Evolutionary conservation across 2,113 vertebrate genomes (phyloP).

Genomic region (Pristiophorus japonicus): DNA sequence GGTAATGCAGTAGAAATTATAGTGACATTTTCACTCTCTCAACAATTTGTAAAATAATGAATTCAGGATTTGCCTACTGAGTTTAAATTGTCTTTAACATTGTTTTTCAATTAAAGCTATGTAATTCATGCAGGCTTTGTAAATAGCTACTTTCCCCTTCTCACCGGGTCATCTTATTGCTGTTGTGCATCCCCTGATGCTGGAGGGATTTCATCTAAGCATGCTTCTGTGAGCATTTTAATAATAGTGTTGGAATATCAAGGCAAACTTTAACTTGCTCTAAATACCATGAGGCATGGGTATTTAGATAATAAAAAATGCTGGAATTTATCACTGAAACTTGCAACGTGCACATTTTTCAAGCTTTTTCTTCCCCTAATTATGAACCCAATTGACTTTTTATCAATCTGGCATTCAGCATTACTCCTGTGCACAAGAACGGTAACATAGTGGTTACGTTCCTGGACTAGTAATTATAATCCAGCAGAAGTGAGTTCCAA

Average conservation of each 20-base stretch:
- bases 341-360: not conserved
- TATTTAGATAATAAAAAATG: not conserved
- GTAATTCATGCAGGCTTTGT: conserved; percentile 14
- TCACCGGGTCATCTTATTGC: not conserved
- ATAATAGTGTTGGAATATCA: not conserved
- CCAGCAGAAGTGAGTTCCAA: too few relatives aligned
- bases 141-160: conserved; percentile 21
- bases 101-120: conserved; percentile 25
- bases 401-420: not conserved
- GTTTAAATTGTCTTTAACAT: conserved; percentile 20
- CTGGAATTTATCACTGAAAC: not conserved
- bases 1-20: not conserved
- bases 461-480: too few relatives aligned
- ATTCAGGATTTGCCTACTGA: not conserved
- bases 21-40: not conserved
- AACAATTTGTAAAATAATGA: not conserved
- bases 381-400: not conserved
- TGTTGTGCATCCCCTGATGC: not conserved
- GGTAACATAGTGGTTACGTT: too few relatives aligned
- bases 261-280: not conserved
- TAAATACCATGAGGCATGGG: not conserved
- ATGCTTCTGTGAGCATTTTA: conserved; percentile 1
- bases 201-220: conserved; percentile 3
- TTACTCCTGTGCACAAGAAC: too few relatives aligned
- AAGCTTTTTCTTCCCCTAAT: not conserved